Percentiles rank a stretch among this genome's conserved stretches.
Evolutionary conservation across 2,888 invertebrate species (phyloP).

Genomic region (Tinea semifulvella): DNA sequence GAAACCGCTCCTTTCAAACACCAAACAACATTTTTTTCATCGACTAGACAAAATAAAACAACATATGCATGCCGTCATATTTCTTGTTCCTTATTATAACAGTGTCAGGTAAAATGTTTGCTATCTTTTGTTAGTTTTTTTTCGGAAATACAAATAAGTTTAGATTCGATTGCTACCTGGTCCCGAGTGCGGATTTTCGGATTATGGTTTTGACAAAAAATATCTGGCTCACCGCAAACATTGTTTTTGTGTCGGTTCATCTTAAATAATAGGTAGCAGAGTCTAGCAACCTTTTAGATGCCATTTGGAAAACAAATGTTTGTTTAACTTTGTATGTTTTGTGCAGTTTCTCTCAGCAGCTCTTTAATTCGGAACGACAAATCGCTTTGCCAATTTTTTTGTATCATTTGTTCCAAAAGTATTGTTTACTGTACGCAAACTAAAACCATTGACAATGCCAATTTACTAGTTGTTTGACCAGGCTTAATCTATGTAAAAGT

Average conservation of each 20-base stretch:
- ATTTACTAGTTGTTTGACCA: too few species aligned
- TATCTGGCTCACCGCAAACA: slow-evolving; percentile 58
- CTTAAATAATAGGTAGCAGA: slow-evolving; percentile 29
- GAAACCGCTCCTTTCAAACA: slow-evolving; percentile 22
- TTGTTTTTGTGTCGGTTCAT: slow-evolving; percentile 51
- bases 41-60: slow-evolving; percentile 36
- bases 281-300: slow-evolving; percentile 27
- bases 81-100: slow-evolving; percentile 60
- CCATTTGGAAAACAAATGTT: slow-evolving; percentile 7
- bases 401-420: too few species aligned
- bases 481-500: too few species aligned
- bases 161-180: slow-evolving; percentile 59
- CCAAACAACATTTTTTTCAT: slow-evolving; percentile 21
- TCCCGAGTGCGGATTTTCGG: slow-evolving; percentile 56
- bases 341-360: too few species aligned
- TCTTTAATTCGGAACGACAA: too few species aligned
- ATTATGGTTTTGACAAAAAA: slow-evolving; percentile 51
- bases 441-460: too few species aligned
- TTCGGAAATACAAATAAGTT: slow-evolving; percentile 61
- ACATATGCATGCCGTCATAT: slow-evolving; percentile 57
- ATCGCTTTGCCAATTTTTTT: too few species aligned
- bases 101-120: slow-evolving; percentile 53
- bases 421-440: too few species aligned
- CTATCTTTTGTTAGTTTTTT: slow-evolving; percentile 52
- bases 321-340: too few species aligned